Percentiles rank a stretch among this genome's conserved stretches.
phyloP scores from a whole-genome alignment of 2,797 vertebrate species.

The Eidolon dupreanum region DNA sequence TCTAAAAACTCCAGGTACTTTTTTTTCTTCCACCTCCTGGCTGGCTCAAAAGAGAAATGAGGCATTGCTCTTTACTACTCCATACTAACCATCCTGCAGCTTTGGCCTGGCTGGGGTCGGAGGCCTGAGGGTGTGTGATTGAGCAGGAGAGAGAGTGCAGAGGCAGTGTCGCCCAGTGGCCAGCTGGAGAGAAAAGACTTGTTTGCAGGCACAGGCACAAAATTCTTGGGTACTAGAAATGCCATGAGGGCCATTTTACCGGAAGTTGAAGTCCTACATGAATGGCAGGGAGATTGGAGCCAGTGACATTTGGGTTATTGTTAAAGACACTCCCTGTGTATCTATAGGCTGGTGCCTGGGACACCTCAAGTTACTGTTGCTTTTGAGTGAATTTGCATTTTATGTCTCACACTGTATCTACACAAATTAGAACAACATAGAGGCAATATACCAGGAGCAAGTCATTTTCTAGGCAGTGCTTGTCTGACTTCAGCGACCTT shows the following conservation, averaged over 20 bases:
- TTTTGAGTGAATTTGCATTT: constrained; percentile 75
- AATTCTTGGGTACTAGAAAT: neutral
- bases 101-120: neutral
- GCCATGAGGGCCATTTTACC: neutral
- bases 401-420: constrained; percentile 24
- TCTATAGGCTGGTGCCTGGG: constrained; percentile 34
- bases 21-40: neutral
- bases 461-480: constrained; percentile 46
- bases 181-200: neutral
- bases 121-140: rapidly evolving
- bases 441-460: neutral
- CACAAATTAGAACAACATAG: constrained; percentile 30
- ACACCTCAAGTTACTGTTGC: constrained; percentile 37
- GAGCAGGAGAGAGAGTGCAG: neutral
- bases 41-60: neutral
- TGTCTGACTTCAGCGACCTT: constrained; percentile 53
- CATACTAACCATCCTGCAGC: neutral
- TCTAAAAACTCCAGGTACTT: neutral
- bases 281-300: constrained; percentile 24
- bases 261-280: neutral
- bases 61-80: neutral
- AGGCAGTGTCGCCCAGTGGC: neutral
- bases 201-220: neutral
- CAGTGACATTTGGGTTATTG: constrained; percentile 63
- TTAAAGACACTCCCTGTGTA: constrained; percentile 48